Evolutionary conservation across 2,888 invertebrate species (phyloP).

Genomic region (Sphaerophoria rueppellii): DNA sequence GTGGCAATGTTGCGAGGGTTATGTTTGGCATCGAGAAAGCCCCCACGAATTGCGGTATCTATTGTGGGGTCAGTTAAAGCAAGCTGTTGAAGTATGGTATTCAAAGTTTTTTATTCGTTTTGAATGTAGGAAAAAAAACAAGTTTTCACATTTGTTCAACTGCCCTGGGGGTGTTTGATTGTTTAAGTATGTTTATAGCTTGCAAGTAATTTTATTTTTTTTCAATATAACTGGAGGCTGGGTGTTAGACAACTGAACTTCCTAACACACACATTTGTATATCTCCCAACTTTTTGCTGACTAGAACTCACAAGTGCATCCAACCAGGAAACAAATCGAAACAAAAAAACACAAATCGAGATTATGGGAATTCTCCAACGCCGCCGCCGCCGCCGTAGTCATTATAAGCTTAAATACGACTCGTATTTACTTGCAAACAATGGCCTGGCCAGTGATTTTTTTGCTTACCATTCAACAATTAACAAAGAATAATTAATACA

Average conservation of each 20-base stretch:
- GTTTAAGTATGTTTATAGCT: no score
- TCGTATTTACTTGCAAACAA: neutral
- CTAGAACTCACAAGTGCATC: slow-evolving; percentile 5
- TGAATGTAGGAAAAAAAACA: no score
- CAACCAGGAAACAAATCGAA: slow-evolving; percentile 58
- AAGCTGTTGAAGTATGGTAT: neutral
- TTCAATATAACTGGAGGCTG: no score
- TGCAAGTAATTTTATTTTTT: no score
- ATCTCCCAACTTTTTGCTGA: neutral
- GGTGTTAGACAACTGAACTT: no score
- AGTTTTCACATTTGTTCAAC: no score
- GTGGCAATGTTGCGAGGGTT: no score
- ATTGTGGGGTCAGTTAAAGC: slow-evolving; percentile 42
- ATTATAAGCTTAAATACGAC: neutral
- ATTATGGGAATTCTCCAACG: slow-evolving; percentile 17
- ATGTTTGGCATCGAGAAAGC: slow-evolving; percentile 9
- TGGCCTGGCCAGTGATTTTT: slow-evolving; percentile 8
- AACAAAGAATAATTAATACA: slow-evolving; percentile 50
- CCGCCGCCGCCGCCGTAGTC: neutral
- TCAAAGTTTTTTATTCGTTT: neutral
- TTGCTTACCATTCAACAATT: slow-evolving; percentile 47
- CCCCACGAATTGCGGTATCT: slow-evolving; percentile 29
- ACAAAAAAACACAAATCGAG: slow-evolving; percentile 1
- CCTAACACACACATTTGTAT: no score
- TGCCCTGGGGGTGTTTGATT: no score